Evolutionary conservation across 1,140 invertebrate genomes (phyloP), one percentile per base, ranked within the genome.

Genomic region (Brachionus rubens): DNA sequence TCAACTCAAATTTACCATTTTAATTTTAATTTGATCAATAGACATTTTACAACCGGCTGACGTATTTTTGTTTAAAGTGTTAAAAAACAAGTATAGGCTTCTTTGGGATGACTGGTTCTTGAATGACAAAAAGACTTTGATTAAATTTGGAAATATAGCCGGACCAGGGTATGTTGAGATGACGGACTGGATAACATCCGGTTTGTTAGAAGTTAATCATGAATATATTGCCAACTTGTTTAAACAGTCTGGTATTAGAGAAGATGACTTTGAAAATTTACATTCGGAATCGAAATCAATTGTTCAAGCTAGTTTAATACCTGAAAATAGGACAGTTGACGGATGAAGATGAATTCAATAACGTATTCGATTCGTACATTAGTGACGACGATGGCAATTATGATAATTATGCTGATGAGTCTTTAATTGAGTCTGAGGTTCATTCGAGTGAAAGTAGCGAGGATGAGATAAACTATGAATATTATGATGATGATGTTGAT

Each of bases 21-120:
- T 41, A 41, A 28, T 65, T 21, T 28, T 7, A 21, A 16, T 65
- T 16, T 41, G 19, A 41, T 43, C 41, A 41, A n/a, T 30, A 65
- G 59, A 41, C 19, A 41, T 65, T 41, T 26, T 65, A 10, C 59
- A 65, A 65, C 59, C 59, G 16, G 36, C 59, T 40, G 59, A 65
- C 12, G 59, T 65, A 21, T 65, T 33, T 26, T 65, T 33, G 59
- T 65, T 65, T 43, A 65, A 43, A 40, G 21, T 65, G n/a, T 43
- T 65, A 24, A 65, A 65, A 65, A 26, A 65, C 21, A 43, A 65
- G 41, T 65, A 65, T 26, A 65, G 41, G 24, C n/a, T 65, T 41
- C 41, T 21, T 41, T 65, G 59, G 59, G 41, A 65, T 40, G 33
- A 65, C 14, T 65, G 36, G 59, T 65, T 65, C 30, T 26, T 59